phyloP scores from a whole-genome alignment of 2,888 invertebrate species.

The Agonopterix heracliana region DNA sequence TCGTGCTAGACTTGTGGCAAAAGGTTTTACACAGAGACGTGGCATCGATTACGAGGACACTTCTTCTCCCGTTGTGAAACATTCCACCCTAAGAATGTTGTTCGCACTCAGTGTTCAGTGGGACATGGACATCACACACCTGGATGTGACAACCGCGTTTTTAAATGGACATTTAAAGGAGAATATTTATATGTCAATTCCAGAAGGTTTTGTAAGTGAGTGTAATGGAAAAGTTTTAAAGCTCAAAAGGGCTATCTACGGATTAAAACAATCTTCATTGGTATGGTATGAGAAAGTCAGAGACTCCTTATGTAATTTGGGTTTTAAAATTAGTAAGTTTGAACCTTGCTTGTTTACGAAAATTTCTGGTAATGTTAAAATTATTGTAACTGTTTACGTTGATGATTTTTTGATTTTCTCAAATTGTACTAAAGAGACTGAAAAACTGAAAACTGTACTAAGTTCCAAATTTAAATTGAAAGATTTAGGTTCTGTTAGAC shows the following conservation, averaged over 20 bases:
- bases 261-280: constrained; percentile 11
- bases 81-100: constrained; percentile 11
- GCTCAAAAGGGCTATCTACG: constrained; percentile 11
- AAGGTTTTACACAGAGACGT: constrained; percentile 10
- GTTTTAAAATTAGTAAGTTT: constrained; percentile 3
- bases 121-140: constrained; percentile 2
- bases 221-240: constrained; percentile 7
- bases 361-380: background rate
- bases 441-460: constrained; percentile 1
- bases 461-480: background rate
- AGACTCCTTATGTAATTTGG: constrained; percentile 1
- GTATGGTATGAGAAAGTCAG: constrained; percentile 12
- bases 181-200: constrained; percentile 9
- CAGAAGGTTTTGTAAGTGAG: constrained; percentile 1
- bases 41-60: constrained; percentile 11
- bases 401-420: constrained; percentile 13
- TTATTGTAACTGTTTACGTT: constrained; percentile 8
- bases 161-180: constrained; percentile 9
- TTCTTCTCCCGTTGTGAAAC: constrained; percentile 11
- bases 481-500: background rate
- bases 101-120: constrained; percentile 8
- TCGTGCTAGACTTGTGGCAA: constrained; percentile 9
- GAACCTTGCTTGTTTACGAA: constrained; percentile 8
- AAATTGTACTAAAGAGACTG: constrained; percentile 4
- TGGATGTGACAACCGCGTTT: constrained; percentile 12